Evolutionary conservation across 2,888 invertebrate genomes (phyloP).

Genomic region (Drosophila paramelanica): DNA sequence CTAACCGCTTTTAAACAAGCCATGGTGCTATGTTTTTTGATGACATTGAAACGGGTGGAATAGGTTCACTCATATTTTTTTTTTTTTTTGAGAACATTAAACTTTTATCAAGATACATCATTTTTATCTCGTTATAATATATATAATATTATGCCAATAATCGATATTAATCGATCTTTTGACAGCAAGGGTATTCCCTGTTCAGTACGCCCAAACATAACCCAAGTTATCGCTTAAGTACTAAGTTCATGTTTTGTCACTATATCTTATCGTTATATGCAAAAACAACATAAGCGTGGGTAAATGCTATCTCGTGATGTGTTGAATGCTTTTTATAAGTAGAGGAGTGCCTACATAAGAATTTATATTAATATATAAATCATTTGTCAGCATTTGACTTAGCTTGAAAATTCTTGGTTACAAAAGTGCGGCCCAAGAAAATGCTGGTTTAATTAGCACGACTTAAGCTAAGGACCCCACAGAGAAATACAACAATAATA

Average conservation of each 20-base stretch:
- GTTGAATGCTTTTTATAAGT: neutral
- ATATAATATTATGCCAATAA: no score
- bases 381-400: slow-evolving; percentile 11
- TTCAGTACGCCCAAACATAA: neutral
- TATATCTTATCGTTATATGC: slow-evolving; percentile 25
- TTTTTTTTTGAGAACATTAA: no score
- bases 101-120: no score
- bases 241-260: neutral
- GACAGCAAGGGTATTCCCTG: slow-evolving; percentile 22
- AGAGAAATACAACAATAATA: slow-evolving; percentile 14
- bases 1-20: neutral
- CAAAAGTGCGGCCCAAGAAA: slow-evolving; percentile 1
- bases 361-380: slow-evolving; percentile 4
- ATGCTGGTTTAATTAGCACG: slow-evolving; percentile 24
- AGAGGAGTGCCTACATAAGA: neutral
- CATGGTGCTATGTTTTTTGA: no score
- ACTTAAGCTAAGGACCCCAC: slow-evolving; percentile 12
- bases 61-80: no score
- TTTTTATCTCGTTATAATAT: no score
- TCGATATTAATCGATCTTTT: neutral
- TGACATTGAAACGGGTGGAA: neutral
- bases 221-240: neutral
- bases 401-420: neutral
- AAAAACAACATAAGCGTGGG: slow-evolving; percentile 3
- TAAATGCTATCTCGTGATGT: slow-evolving; percentile 33